phyloP scores from a whole-genome alignment of 1,140 invertebrate genomes.

The Sarcophaga bullata region DNA sequence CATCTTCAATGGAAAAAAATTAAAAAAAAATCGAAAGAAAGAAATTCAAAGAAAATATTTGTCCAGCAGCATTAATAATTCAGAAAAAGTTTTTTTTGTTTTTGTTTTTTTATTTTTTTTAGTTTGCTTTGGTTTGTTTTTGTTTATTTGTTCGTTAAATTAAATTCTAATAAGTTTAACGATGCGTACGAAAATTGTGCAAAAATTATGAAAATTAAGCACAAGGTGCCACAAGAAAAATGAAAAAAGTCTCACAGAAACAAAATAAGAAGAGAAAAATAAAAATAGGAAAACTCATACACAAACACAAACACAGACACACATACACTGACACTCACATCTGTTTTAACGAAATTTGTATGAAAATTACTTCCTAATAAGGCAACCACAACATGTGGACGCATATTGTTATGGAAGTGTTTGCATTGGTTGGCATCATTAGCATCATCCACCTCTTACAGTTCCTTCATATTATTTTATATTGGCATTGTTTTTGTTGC shows the following conservation, averaged over 20 bases:
- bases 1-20: too few relatives aligned
- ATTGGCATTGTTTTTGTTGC: too few relatives aligned
- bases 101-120: not conserved
- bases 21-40: not conserved
- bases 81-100: not conserved
- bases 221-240: not conserved
- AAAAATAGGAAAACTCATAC: not conserved
- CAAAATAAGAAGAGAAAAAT: not conserved
- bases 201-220: constrained; percentile 27
- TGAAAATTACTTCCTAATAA: constrained; percentile 17
- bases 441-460: not conserved
- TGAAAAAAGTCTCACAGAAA: not conserved
- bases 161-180: constrained; percentile 22
- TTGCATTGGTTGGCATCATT: not conserved
- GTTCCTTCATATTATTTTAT: too few relatives aligned
- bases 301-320: not conserved
- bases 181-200: constrained; percentile 19
- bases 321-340: not conserved
- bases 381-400: constrained; percentile 20
- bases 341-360: not conserved
- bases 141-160: not conserved
- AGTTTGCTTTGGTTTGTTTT: not conserved
- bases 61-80: not conserved
- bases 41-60: not conserved
- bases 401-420: not conserved